Evolutionary conservation across 2,797 vertebrate genomes (phyloP), one percentile per base, ranked within the genome.

Genomic region (Macroramphosus scolopax): DNA sequence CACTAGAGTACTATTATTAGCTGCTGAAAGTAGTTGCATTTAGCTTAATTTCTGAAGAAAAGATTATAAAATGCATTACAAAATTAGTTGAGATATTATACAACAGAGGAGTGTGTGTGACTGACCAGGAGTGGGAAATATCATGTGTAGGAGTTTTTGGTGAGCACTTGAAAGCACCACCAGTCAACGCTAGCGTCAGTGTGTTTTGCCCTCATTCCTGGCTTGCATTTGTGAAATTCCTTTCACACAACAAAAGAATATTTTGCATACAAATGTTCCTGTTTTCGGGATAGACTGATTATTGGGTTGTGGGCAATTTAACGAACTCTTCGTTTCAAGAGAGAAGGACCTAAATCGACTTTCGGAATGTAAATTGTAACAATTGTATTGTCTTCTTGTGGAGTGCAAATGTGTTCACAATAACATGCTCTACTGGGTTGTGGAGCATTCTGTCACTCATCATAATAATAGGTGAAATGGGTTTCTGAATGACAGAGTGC

Each of bases 151-250:
- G 54, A 71, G 32, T 24, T 45, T 24, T 8, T 17, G 8, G 11
- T 5, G 14, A 45, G 65, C 17, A 24, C 44, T 0, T 62, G 63
- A 85, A 83, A 18, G 68, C 69, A 57, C 9, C 76, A 63, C 9
- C 17, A 16, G 28, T 55, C 43, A 52, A 50, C 61, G 53, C 51
- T 45, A 55, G 37, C 52, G 33, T 64, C 43, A 45, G 40, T 36
- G 59, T 67, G 57, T 57, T 63, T 68, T 65, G 31, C 57, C 62
- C 65, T 68, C 72, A 74, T 81, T 82, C 78, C 66, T 44, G 51
- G 10, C 17, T 51, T 28, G 42, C 72, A 75, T 78, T 68, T 64
- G 64, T 84, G 68, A 68, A 78, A 86, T 86, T 82, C 80, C 78
- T 70, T 43, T 50, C 62, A 61, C 37, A 51, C 56, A 81, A 75